Percentiles rank a stretch among this genome's conserved stretches.
Conservation (phyloP, 2,113 vertebrate species). For the Antidorcas marsupialis region DNA sequence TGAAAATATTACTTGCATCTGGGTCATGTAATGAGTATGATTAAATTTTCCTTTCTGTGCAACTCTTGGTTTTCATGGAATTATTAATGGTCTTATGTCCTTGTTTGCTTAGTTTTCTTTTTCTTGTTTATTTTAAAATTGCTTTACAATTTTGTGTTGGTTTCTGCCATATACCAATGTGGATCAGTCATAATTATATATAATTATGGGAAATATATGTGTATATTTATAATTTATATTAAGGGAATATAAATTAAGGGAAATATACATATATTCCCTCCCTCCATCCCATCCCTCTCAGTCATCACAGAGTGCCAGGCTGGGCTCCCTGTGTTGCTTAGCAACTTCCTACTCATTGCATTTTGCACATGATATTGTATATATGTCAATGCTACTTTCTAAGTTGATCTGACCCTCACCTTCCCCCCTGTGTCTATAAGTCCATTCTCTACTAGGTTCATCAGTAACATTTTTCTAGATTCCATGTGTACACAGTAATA, state of each 20-base stretch:
- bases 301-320: not conserved
- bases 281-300: not conserved
- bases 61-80: not conserved
- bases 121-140: not conserved
- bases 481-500: not conserved
- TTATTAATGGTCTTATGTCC: not conserved
- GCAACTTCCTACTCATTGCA: not conserved
- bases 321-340: not conserved
- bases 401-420: not conserved
- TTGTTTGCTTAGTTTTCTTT: conserved; percentile 12
- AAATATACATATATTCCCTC: not conserved
- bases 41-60: not conserved
- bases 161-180: not conserved
- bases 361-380: not conserved
- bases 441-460: not conserved
- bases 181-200: not conserved
- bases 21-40: not conserved
- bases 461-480: not conserved
- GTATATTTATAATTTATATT: too few relatives aligned
- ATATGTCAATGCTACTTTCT: not conserved
- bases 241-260: not conserved
- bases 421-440: not conserved
- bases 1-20: not conserved
- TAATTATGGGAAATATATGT: not conserved
- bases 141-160: not conserved